Percentiles rank a stretch among this genome's conserved stretches.
phyloP scores from a whole-genome alignment of 2,797 vertebrate species.

The Coregonus suidteri region DNA sequence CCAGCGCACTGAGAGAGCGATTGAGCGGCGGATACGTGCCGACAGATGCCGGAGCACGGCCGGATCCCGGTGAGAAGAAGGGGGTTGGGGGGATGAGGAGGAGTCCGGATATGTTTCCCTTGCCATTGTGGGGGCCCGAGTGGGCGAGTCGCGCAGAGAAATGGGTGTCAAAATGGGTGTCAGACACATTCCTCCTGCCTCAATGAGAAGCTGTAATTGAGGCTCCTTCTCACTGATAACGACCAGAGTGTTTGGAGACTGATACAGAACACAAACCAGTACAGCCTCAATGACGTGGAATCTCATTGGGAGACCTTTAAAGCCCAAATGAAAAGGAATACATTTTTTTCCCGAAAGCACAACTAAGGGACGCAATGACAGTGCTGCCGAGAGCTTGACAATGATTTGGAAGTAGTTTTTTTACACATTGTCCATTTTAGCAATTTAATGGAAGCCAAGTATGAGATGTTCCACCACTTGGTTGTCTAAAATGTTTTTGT shows the following conservation, averaged over 20 bases:
- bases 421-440: slow-evolving; percentile 26
- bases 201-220: slow-evolving; percentile 13
- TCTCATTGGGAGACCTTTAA: slow-evolving; percentile 12
- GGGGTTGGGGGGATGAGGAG: slow-evolving; percentile 31
- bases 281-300: not conserved
- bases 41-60: slow-evolving; percentile 70
- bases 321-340: slow-evolving; percentile 18
- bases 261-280: not conserved
- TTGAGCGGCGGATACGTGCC: slow-evolving; percentile 79
- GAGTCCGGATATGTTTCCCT: not conserved
- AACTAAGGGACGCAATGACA: slow-evolving; percentile 31
- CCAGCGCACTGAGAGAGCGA: slow-evolving; percentile 76
- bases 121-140: not conserved
- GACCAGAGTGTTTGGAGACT: not conserved
- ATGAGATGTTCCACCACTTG: slow-evolving; percentile 48
- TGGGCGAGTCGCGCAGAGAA: not conserved
- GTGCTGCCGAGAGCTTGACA: slow-evolving; percentile 17
- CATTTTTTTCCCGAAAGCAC: slow-evolving; percentile 6
- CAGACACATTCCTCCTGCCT: slow-evolving; percentile 9
- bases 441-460: slow-evolving; percentile 42
- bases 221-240: slow-evolving; percentile 1
- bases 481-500: slow-evolving; percentile 44
- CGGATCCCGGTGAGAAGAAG: slow-evolving; percentile 35
- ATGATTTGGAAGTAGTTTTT: slow-evolving; percentile 9
- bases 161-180: slow-evolving; percentile 6